A percentile compares a stretch with the other conserved stretches of the same genome.
Evolutionary conservation across 2,888 invertebrate species (phyloP).

Genomic region (Torymus auratus): DNA sequence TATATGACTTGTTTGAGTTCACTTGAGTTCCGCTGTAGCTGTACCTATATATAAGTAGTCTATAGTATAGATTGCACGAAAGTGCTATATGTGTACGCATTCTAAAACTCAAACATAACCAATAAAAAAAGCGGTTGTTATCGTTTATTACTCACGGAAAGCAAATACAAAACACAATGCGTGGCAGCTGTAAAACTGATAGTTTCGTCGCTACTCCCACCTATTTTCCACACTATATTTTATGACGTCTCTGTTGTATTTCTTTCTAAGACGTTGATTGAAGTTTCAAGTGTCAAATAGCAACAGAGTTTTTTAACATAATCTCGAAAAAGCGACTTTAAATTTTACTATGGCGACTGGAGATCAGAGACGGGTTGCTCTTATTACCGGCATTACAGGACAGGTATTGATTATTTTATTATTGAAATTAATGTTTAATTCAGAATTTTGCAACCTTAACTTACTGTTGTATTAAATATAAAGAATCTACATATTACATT

Average conservation of each 20-base stretch:
- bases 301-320: neutral
- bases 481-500: too few relatives aligned
- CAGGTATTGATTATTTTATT: conserved; percentile 83
- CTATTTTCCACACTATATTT: neutral
- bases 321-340: neutral
- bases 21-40: too few relatives aligned
- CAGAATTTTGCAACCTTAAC: too few relatives aligned
- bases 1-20: too few relatives aligned
- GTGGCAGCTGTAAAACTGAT: conserved; percentile 15
- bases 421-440: too few relatives aligned
- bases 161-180: neutral
- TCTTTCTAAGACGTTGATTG: too few relatives aligned
- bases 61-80: too few relatives aligned
- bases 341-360: conserved; percentile 39
- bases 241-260: too few relatives aligned
- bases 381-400: conserved; percentile 98
- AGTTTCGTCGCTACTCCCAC: conserved; percentile 13
- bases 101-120: conserved; percentile 21
- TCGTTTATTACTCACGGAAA: neutral
- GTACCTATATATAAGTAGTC: too few relatives aligned
- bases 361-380: conserved; percentile 83
- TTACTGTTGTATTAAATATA: too few relatives aligned
- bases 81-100: too few relatives aligned
- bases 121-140: conserved; percentile 42
- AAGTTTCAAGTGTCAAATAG: too few relatives aligned